These are phyloP conservation scores for Antedon bifida DNA, from an alignment of 35 echinoderm and acorn worm species.

Conservation along the genomic window DNA sequence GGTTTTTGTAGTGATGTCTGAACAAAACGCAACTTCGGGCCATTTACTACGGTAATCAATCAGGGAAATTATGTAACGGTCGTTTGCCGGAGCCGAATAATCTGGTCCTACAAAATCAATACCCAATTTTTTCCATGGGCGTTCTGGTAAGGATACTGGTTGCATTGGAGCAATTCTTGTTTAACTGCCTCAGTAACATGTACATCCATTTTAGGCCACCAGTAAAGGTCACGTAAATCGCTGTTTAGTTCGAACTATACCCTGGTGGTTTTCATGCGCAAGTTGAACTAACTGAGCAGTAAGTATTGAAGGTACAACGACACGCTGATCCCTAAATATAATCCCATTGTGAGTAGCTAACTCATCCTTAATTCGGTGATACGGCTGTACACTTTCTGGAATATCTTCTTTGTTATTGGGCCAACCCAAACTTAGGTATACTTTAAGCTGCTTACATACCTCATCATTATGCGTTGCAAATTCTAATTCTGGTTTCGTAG, in stretches of 20 bases:
- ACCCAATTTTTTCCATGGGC: background rate
- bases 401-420: conserved; percentile 12
- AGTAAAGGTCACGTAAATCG: conserved; percentile 25
- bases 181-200: conserved; percentile 18
- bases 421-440: conserved; percentile 21
- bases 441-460: conserved; percentile 22
- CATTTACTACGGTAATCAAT: background rate
- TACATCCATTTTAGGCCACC: conserved; percentile 54
- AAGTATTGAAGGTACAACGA: conserved; percentile 17
- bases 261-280: conserved; percentile 45
- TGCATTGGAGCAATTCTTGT: conserved; percentile 26
- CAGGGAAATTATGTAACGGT: background rate
- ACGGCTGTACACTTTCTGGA: conserved; percentile 5
- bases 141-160: conserved; percentile 7
- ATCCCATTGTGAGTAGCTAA: conserved; percentile 8
- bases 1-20: background rate
- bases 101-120: conserved; percentile 11
- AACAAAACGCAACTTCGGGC: background rate
- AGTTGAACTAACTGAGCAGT: conserved; percentile 1
- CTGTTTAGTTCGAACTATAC: conserved; percentile 49
- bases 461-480: conserved; percentile 18
- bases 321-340: conserved; percentile 18
- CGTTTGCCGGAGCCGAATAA: background rate
- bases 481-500: conserved; percentile 5
- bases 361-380: conserved; percentile 25